Evolutionary conservation across 2,797 vertebrate genomes (phyloP).

Genomic region (Tiaroga cobitis): DNA sequence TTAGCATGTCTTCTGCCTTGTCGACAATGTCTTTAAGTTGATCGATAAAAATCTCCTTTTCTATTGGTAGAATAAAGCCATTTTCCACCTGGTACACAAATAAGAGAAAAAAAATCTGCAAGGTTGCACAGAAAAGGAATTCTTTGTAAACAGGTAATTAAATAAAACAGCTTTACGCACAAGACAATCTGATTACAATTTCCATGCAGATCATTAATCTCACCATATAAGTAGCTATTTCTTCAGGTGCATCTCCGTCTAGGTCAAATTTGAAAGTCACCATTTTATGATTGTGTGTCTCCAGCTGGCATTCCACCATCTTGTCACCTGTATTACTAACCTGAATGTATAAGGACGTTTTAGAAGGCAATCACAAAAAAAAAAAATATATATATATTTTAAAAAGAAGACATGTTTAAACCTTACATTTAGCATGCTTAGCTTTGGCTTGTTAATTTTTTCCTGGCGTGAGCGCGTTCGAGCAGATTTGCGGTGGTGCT

Average conservation of each 20-base stretch:
- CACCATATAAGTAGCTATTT: conserved; percentile 98
- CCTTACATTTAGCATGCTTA: conserved; percentile 96
- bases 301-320: conserved; percentile 98
- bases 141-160: neutral
- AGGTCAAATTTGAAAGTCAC: conserved; percentile 99
- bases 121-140: neutral
- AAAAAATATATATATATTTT: neutral
- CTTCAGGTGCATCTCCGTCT: conserved; percentile 94
- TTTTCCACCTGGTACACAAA: conserved; percentile 87
- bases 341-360: conserved; percentile 60
- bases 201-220: conserved; percentile 45
- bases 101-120: neutral
- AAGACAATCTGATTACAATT: neutral
- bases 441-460: conserved; percentile 89
- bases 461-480: conserved; percentile 94
- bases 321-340: conserved; percentile 93
- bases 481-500: conserved; percentile 92
- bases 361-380: neutral
- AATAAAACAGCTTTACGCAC: neutral
- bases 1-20: conserved; percentile 97
- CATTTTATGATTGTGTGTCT: conserved; percentile 99
- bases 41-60: conserved; percentile 97
- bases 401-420: neutral
- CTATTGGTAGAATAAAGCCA: conserved; percentile 90
- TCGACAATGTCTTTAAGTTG: conserved; percentile 98